Percentiles rank a stretch among this genome's conserved stretches.
Conservation (phyloP, 2,797 vertebrate genomes). For the Petrocephalus schoutedeni region DNA sequence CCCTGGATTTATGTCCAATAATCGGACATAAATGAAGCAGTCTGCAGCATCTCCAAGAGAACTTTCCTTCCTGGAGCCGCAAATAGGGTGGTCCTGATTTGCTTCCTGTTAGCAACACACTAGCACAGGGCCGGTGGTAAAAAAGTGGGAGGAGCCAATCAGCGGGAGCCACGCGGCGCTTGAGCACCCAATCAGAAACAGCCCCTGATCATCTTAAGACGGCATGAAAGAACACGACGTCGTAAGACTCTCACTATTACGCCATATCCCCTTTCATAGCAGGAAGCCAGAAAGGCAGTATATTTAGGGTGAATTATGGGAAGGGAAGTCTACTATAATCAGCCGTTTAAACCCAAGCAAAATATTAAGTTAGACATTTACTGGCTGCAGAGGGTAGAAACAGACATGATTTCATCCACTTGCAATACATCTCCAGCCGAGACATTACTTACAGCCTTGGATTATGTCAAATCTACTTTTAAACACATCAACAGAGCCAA, state of each 20-base stretch:
- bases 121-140: slow-evolving; percentile 5
- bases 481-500: not conserved
- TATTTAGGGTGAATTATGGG: not conserved
- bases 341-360: not conserved
- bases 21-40: slow-evolving; percentile 39
- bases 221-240: not conserved
- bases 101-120: slow-evolving; percentile 34
- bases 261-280: not conserved
- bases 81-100: slow-evolving; percentile 32
- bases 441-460: not conserved
- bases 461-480: not conserved
- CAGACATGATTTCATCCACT: slow-evolving; percentile 8
- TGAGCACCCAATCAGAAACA: slow-evolving; percentile 25
- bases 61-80: slow-evolving; percentile 31
- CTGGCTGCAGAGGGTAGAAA: not conserved
- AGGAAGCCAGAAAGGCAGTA: not conserved
- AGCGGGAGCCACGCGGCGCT: not conserved
- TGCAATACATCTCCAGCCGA: not conserved
- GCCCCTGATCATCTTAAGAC: slow-evolving; percentile 20
- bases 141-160: not conserved
- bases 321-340: not conserved
- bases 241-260: slow-evolving; percentile 6
- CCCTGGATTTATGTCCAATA: slow-evolving; percentile 53
- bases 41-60: slow-evolving; percentile 31
- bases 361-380: slow-evolving; percentile 6